A percentile compares a stretch with the other conserved stretches of the same genome.
phyloP scores from a whole-genome alignment of 2,888 invertebrate genomes.

The Amphipyra tragopoginis region DNA sequence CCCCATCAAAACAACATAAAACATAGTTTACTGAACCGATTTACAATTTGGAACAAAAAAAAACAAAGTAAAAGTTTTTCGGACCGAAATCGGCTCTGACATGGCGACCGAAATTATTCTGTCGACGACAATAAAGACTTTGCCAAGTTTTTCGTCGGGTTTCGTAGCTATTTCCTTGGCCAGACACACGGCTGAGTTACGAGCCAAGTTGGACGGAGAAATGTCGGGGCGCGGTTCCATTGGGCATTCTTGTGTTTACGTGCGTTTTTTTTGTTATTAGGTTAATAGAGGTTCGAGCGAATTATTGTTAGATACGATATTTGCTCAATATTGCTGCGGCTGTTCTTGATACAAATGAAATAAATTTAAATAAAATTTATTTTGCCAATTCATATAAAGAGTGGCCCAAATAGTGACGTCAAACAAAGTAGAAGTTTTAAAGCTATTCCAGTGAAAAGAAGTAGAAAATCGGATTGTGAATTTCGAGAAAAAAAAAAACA shows the following conservation, averaged over 20 bases:
- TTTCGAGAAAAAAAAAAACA: too few relatives aligned
- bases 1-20: conserved; percentile 23
- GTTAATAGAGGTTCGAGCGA: too few relatives aligned
- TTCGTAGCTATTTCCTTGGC: conserved; percentile 51
- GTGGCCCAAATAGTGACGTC: too few relatives aligned
- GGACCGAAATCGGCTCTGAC: conserved; percentile 32
- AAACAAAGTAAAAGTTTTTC: conserved; percentile 30
- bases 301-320: too few relatives aligned
- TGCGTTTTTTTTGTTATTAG: neutral
- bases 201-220: conserved; percentile 60
- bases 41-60: conserved; percentile 28
- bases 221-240: conserved; percentile 57
- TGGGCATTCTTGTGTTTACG: conserved; percentile 2
- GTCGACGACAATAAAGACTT: conserved; percentile 59
- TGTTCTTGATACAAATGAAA: too few relatives aligned
- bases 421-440: too few relatives aligned
- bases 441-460: too few relatives aligned
- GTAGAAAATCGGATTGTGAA: too few relatives aligned
- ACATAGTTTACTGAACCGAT: conserved; percentile 9
- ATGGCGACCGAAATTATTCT: conserved; percentile 59
- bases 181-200: conserved; percentile 59
- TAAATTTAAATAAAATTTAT: too few relatives aligned
- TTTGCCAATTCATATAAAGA: too few relatives aligned
- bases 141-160: conserved; percentile 55
- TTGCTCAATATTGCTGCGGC: too few relatives aligned